phyloP scores from a whole-genome alignment of 2,113 vertebrate species.

The Mionectes macconnelli region DNA sequence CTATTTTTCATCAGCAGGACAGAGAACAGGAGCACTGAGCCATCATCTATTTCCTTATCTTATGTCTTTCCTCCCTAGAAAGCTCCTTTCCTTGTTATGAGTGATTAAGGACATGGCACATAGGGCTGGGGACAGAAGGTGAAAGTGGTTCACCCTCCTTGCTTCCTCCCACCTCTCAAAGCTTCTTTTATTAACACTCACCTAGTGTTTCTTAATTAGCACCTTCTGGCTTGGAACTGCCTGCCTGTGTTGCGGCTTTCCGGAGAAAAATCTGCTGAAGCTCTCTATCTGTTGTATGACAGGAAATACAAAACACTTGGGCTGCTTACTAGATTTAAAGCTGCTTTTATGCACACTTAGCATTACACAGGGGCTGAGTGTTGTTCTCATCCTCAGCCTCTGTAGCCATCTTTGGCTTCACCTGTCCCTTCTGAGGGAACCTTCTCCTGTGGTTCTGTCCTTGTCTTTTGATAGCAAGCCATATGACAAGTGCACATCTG shows the following conservation, averaged over 20 bases:
- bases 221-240: neutral
- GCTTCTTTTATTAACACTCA: neutral
- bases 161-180: neutral
- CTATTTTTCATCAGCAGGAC: neutral
- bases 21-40: neutral
- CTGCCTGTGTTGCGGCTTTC: neutral
- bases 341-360: neutral
- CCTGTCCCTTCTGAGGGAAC: neutral
- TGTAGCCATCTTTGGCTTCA: neutral
- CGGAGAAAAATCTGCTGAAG: neutral
- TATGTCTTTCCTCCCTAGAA: neutral
- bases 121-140: neutral
- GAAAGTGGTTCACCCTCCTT: neutral
- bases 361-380: neutral
- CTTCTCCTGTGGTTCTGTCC: neutral
- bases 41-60: neutral
- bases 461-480: neutral
- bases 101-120: neutral
- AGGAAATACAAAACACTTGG: neutral
- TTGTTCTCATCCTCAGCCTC: neutral
- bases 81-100: neutral
- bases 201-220: constrained; percentile 4
- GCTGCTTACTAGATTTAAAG: neutral
- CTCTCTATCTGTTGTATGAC: neutral
- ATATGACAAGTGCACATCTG: neutral